Evolutionary conservation across 2,888 invertebrate species (phyloP), one percentile per base, ranked within the genome.

Genomic region (Drosophila borealis): DNA sequence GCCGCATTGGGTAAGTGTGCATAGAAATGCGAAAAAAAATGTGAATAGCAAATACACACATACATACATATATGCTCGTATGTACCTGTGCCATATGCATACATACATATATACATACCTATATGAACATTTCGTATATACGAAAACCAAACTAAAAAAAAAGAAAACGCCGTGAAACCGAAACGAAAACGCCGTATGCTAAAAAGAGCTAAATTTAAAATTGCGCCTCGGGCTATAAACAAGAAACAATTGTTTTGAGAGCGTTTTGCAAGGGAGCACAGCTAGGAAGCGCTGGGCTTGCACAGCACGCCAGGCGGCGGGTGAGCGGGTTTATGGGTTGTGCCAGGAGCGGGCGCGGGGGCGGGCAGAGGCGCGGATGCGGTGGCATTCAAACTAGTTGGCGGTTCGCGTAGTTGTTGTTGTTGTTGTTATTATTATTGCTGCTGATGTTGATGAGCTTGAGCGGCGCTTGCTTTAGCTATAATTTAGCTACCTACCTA

Each of bases 241-340:
- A 79, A 73, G 73, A 85, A 80, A 82, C 77, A 80, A 80, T 85
- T 82, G 82, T 70, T 74, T 78, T 53, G 74, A 61, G 75, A 73
- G 78, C 78, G 68, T 63, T 75, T 74, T 74, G 60, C 49, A 34
- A 74, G 56, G 56, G 44, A 74, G 74, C 70, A 51, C 34, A 68
- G 74, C 68, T 55, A 51, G 62, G 53, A 69, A 60, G 37, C 34
- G 69, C 44, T 25, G 21, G 41, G 46, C 17, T 29, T 29, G 8
- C 19, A 48, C 49, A 14, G 41, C 8, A 33, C 10, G 13, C 9
- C 17, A 25, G 41, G 25, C 10, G 10, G 1, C 13, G 21, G 34
- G 14, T 36, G 37, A 13, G 50, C 9, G 13, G 37, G 37, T 11
- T 36, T 6, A 4, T 49, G 17, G n/a, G 42, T 4, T 4, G 33